Percentiles rank a stretch among this genome's conserved stretches.
Conservation (phyloP, 2,888 invertebrate genomes). For the Archaeoteleia sp. region DNA sequence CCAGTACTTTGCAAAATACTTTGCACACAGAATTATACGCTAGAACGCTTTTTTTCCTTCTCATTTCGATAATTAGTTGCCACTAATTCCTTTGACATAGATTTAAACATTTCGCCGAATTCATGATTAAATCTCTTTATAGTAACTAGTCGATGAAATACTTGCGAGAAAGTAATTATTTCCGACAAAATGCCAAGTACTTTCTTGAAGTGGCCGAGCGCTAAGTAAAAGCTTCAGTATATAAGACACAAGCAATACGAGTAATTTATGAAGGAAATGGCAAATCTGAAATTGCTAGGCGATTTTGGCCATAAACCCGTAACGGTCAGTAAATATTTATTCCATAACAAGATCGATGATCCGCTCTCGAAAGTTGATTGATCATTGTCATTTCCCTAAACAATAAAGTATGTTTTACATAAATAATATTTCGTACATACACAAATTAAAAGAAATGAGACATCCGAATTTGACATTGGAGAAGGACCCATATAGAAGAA, state of each 20-base stretch:
- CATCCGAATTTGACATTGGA: too few species aligned
- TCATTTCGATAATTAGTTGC: conserved; percentile 33
- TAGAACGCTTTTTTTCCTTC: conserved; percentile 44
- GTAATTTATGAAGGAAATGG: conserved; percentile 58
- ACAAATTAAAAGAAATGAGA: too few species aligned
- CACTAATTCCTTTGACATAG: conserved; percentile 40
- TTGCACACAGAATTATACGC: conserved; percentile 39
- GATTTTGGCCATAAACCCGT: conserved; percentile 62
- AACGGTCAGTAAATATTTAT: conserved; percentile 55
- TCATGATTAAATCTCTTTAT: conserved; percentile 45
- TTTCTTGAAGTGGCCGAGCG: conserved; percentile 45
- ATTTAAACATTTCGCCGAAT: conserved; percentile 49
- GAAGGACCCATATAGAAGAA: too few species aligned
- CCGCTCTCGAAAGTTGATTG: too few species aligned
- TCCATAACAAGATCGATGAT: conserved; percentile 60
- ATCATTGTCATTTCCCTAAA: too few species aligned
- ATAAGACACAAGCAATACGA: conserved; percentile 58
- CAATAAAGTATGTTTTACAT: too few species aligned
- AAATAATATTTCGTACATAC: too few species aligned
- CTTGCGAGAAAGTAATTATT: conserved; percentile 56
- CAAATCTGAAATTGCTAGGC: conserved; percentile 55
- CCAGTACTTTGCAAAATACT: conserved; percentile 43
- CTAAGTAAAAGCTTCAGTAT: conserved; percentile 59
- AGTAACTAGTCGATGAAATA: conserved; percentile 49
- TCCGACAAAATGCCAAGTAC: conserved; percentile 37